phyloP scores from a whole-genome alignment of 1,140 invertebrate species.

The Drosophila nigromelanica region DNA sequence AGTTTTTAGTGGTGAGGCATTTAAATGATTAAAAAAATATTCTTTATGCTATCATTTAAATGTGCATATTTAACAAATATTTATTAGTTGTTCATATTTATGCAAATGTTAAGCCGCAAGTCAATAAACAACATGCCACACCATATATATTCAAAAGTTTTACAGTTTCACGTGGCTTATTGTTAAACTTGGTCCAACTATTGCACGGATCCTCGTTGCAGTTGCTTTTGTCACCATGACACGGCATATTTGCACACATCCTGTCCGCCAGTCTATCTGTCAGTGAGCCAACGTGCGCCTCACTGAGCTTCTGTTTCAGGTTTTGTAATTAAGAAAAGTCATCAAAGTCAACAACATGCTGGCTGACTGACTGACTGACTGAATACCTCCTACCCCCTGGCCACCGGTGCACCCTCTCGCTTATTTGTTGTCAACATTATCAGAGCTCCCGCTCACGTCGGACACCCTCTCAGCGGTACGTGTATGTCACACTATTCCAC shows the following conservation, averaged over 20 bases:
- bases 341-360: constrained; percentile 75
- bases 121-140: neutral
- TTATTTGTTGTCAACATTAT: constrained; percentile 55
- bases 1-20: constrained; percentile 27
- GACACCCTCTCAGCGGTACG: neutral
- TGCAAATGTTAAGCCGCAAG: constrained; percentile 6
- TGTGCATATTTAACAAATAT: constrained; percentile 56
- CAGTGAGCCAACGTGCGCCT: constrained; percentile 49
- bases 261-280: constrained; percentile 15
- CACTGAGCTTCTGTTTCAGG: constrained; percentile 64
- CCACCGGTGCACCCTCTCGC: constrained; percentile 10
- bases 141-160: constrained; percentile 27
- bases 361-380: constrained; percentile 34
- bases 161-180: neutral
- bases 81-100: constrained; percentile 29
- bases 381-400: neutral
- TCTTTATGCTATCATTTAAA: constrained; percentile 39
- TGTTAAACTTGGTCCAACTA: constrained; percentile 19
- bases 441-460: constrained; percentile 5
- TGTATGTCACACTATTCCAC: constrained; percentile 33
- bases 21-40: constrained; percentile 27
- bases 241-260: constrained; percentile 62
- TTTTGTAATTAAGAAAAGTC: constrained; percentile 81
- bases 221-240: constrained; percentile 32
- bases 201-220: constrained; percentile 20